These are phyloP conservation scores for Chunga burmeisteri DNA, from an alignment of 2,113 vertebrate genomes.

Conservation along the genomic window DNA sequence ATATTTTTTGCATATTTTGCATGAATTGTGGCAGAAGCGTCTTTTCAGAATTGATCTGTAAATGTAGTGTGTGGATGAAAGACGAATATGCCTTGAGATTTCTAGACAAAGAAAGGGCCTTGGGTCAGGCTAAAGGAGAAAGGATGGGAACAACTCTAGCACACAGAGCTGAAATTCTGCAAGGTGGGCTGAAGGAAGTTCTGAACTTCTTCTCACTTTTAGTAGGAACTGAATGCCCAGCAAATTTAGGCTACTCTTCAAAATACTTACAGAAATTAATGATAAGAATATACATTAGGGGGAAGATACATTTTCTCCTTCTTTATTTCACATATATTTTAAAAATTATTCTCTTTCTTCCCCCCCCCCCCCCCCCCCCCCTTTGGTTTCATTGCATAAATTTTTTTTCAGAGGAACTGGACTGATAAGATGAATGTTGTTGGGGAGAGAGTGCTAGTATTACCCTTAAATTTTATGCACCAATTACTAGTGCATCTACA, in stretches of 20 bases:
- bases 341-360: not conserved
- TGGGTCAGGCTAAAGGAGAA: not conserved
- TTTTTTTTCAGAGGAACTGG: not conserved
- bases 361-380: accelerated
- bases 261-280: not conserved
- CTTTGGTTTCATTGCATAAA: not conserved
- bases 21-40: not conserved
- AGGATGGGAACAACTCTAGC: not conserved
- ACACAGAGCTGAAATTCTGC: not conserved
- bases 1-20: not conserved
- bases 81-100: not conserved
- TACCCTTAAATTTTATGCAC: not conserved
- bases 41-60: not conserved
- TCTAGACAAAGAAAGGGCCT: not conserved
- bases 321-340: not conserved
- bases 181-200: not conserved
- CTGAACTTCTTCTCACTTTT: not conserved
- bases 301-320: not conserved
- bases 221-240: not conserved
- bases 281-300: not conserved
- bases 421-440: not conserved
- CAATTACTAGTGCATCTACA: not conserved
- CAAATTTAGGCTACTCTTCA: not conserved
- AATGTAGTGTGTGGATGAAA: not conserved
- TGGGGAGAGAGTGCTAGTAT: not conserved